Base-by-base conservation (phyloP, 2,113 vertebrate genomes). In the Gila orcuttii region DNA sequence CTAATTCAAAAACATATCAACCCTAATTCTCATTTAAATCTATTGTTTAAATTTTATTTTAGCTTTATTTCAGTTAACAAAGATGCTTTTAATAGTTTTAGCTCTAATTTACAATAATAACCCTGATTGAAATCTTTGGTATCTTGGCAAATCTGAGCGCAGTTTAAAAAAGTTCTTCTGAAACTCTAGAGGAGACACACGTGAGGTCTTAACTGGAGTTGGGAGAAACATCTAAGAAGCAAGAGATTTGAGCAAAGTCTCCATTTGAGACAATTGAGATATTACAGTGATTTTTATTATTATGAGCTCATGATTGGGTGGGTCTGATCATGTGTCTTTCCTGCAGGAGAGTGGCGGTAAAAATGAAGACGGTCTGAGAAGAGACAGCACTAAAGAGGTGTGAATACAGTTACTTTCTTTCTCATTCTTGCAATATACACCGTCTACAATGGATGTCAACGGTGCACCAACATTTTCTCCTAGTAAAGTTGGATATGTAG, bases 331-430 rank as follows among this genome's bases (percentile, higher is more conserved):
- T 76, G 62, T 86, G 76, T 89, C 59, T 83, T 83, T 62, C 47
- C 79, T 86, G 28, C 57, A 89, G 88, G 88, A 87, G 31, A 85
- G 88, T 28, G 86, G 76, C 6, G 31, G 73, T 33, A 89, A 89
- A 77, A 85, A 83, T 66, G 88, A 89, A 81, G 86, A 89, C 57
- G 33, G 23, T 4, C 25, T 89, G 66, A 89, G 86, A 86, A 81
- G 79, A 81, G 88, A 89, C 59, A 12, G 66, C 47, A 11, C 74
- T 85, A 89, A 89, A 87, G 88, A 89, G 88, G 88, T 89, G 50
- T 69, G 86, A 64, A 33, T 15, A 52, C 47, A 17, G 15, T 45
- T 15, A 13, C 6, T 83, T 36, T 12, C 52, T 59, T 47, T 80
- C 15, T 19, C 15, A 12, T 69, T 36, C 50, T 55, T 25, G 3